These are phyloP conservation scores for Tetheella fluctuosa DNA, from an alignment of 2,888 invertebrate species.

Conservation along the genomic window DNA sequence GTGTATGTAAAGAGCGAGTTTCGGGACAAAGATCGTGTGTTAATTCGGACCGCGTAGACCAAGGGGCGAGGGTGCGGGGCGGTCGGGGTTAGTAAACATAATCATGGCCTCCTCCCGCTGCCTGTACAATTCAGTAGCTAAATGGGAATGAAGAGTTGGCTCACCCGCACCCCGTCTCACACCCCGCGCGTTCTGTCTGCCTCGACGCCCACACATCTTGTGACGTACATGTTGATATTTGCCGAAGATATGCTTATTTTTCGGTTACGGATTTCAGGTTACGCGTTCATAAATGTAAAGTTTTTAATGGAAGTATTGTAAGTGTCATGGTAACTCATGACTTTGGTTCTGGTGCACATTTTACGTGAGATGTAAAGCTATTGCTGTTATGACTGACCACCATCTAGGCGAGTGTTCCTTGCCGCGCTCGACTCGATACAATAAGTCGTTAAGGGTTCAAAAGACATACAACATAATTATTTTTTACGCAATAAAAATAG, in stretches of 20 bases:
- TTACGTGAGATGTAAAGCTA: not conserved
- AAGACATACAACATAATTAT: conserved; percentile 18
- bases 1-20: conserved; percentile 52
- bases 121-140: conserved; percentile 77
- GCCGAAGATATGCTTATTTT: conserved; percentile 5
- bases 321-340: not conserved
- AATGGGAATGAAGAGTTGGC: conserved; percentile 79
- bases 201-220: conserved; percentile 59
- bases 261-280: no score
- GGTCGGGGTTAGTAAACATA: conserved; percentile 79
- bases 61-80: conserved; percentile 57
- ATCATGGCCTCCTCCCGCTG: conserved; percentile 77
- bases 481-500: conserved; percentile 51
- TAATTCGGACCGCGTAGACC: conserved; percentile 76
- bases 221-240: conserved; percentile 55
- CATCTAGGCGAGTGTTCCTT: conserved; percentile 18
- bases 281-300: not conserved
- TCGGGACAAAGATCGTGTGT: conserved; percentile 78
- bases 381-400: not conserved
- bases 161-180: conserved; percentile 57
- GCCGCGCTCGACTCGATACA: conserved; percentile 21
- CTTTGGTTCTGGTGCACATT: not conserved
- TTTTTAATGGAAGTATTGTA: not conserved
- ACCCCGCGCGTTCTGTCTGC: conserved; percentile 56
- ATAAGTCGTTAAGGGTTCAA: conserved; percentile 16